Percentiles rank a stretch among this genome's conserved stretches.
These are phyloP conservation scores for Mythimna loreyi DNA, from an alignment of 2,888 invertebrate species.

Conservation along the genomic window DNA sequence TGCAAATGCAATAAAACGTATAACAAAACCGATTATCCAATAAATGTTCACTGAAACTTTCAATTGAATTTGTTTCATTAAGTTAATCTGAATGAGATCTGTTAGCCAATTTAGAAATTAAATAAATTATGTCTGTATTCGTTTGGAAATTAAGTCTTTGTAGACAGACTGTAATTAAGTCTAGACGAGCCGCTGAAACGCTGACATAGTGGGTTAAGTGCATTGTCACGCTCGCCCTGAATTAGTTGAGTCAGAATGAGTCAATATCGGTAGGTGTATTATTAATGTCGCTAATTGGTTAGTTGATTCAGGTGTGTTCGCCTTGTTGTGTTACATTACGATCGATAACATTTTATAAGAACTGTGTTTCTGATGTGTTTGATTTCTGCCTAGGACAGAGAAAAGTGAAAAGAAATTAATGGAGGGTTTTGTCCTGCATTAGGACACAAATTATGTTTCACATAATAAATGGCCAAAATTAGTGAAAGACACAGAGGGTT, in stretches of 20 bases:
- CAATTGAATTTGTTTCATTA: conserved; percentile 50
- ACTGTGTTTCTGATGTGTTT: no score
- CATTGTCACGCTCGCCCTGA: conserved; percentile 23
- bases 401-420: no score
- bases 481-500: neutral
- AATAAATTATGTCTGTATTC: conserved; percentile 33
- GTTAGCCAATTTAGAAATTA: conserved; percentile 32
- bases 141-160: conserved; percentile 32
- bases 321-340: neutral
- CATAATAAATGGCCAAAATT: neutral
- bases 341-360: neutral
- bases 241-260: conserved; percentile 16
- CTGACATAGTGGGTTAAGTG: conserved; percentile 32
- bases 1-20: conserved; percentile 25
- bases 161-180: conserved; percentile 27
- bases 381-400: no score
- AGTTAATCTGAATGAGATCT: conserved; percentile 47
- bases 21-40: conserved; percentile 16
- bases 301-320: conserved; percentile 1
- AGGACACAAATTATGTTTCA: no score
- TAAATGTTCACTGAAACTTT: conserved; percentile 36
- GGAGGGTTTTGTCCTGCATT: neutral
- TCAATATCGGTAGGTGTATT: conserved; percentile 11
- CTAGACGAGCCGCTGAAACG: conserved; percentile 31
- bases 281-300: conserved; percentile 21